Evolutionary conservation across 2,888 invertebrate species (phyloP).

Genomic region (Oxycera nigricornis): DNA sequence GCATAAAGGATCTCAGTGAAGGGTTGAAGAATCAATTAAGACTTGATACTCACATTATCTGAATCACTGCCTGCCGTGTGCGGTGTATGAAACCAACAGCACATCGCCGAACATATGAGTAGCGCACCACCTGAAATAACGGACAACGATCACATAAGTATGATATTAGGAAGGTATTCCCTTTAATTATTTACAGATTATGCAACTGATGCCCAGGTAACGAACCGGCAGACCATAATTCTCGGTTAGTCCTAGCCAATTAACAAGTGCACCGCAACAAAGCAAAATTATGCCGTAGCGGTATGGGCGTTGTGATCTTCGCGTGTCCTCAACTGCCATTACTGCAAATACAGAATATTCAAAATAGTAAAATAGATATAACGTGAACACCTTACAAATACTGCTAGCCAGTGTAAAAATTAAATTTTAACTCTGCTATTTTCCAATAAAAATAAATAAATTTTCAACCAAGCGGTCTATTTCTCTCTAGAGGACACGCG

Average conservation of each 20-base stretch:
- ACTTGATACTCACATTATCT: conserved; percentile 28
- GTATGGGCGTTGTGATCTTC: conserved; percentile 74
- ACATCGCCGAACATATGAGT: conserved; percentile 76
- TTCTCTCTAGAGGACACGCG: background rate
- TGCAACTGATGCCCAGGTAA: conserved; percentile 76
- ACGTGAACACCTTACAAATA: too few relatives aligned
- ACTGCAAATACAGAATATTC: conserved; percentile 66
- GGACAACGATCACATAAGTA: background rate
- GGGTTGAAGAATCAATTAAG: background rate
- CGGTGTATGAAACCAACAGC: conserved; percentile 73
- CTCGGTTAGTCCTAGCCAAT: conserved; percentile 77
- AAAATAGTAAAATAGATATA: background rate
- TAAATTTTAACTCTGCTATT: too few relatives aligned
- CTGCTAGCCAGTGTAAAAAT: background rate
- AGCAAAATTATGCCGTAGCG: conserved; percentile 76
- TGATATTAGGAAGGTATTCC: background rate
- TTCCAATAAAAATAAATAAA: too few relatives aligned
- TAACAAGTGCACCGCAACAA: conserved; percentile 75
- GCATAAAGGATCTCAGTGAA: background rate
- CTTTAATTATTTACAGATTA: conserved; percentile 59
- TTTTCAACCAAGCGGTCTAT: too few relatives aligned
- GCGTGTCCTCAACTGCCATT: conserved; percentile 72
- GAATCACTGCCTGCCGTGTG: conserved; percentile 52
- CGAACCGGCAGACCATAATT: conserved; percentile 76
- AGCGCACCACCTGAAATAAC: conserved; percentile 66